phyloP scores from a whole-genome alignment of 2,113 vertebrate genomes.

The Campylomormyrus numenius region DNA sequence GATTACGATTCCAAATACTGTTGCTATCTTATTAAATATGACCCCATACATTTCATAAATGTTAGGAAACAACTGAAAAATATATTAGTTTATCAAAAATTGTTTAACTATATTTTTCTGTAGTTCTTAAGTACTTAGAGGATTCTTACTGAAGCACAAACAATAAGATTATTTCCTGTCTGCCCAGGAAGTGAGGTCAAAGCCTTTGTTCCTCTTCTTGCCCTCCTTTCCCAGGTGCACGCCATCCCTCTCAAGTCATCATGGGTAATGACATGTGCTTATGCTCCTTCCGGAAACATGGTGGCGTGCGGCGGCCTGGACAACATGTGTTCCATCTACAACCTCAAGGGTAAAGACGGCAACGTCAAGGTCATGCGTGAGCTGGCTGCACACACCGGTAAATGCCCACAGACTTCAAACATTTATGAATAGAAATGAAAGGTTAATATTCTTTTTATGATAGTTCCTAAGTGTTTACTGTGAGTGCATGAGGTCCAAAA shows the following conservation, averaged over 20 bases:
- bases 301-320: slow-evolving; percentile 95
- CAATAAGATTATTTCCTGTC: neutral
- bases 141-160: neutral
- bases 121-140: neutral
- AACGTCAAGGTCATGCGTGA: slow-evolving; percentile 93
- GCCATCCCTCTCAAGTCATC: slow-evolving; percentile 95
- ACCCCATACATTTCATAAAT: neutral
- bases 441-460: neutral
- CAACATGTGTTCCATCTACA: slow-evolving; percentile 99
- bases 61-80: neutral
- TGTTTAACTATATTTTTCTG: neutral
- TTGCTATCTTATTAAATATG: neutral
- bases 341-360: slow-evolving; percentile 87
- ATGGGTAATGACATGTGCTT: slow-evolving; percentile 98
- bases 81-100: neutral
- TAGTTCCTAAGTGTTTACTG: neutral
- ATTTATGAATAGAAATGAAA: neutral
- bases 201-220: neutral
- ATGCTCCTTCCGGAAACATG: slow-evolving; percentile 91
- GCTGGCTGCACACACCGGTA: slow-evolving; percentile 86
- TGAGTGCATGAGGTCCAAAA: neutral
- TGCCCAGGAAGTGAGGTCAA: neutral
- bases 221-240: slow-evolving; percentile 66
- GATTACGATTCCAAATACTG: neutral
- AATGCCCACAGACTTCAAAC: neutral